Evolutionary conservation across 2,888 invertebrate genomes (phyloP).

Genomic region (Saturnia japonica): DNA sequence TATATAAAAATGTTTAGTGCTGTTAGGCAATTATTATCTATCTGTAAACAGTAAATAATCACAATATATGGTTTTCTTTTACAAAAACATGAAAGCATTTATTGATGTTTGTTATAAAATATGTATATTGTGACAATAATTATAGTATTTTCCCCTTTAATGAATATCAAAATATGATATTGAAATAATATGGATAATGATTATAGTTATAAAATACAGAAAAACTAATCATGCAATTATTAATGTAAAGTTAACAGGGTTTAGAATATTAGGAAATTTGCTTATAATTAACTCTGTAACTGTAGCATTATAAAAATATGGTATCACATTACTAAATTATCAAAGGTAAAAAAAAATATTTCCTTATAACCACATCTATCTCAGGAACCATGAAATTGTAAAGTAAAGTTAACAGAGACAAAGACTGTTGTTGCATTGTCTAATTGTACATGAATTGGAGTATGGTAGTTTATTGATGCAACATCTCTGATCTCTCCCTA

Average conservation of each 20-base stretch:
- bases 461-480: neutral
- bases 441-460: neutral
- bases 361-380: neutral
- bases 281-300: neutral
- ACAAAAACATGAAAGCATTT: neutral
- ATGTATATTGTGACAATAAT: neutral
- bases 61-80: neutral
- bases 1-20: slow-evolving; percentile 83
- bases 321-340: neutral
- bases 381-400: neutral
- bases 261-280: neutral
- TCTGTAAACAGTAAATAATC: slow-evolving; percentile 53
- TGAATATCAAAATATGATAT: neutral
- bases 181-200: neutral
- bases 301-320: neutral
- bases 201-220: neutral
- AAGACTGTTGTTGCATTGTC: neutral
- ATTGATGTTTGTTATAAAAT: neutral
- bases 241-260: neutral
- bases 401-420: neutral
- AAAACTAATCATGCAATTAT: neutral
- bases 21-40: slow-evolving; percentile 67
- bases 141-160: neutral
- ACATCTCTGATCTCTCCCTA: too few species aligned
- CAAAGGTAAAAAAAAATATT: neutral